These are phyloP conservation scores for Heptranchias perlo DNA, from an alignment of 2,113 vertebrate genomes.

Conservation along the genomic window DNA sequence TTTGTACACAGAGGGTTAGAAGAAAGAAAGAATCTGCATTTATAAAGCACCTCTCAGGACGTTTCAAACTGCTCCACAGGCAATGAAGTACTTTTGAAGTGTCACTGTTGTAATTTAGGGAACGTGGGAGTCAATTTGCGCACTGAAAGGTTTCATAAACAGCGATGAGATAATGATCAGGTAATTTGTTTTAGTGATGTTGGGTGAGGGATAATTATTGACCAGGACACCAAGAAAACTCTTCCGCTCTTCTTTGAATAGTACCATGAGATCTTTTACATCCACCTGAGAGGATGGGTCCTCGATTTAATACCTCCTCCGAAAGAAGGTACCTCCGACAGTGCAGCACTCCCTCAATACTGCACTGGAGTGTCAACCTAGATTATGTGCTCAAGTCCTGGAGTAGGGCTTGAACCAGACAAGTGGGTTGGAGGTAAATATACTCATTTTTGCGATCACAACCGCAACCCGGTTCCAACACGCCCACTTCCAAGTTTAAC, in stretches of 20 bases:
- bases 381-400: neutral
- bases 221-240: neutral
- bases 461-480: no score
- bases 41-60: neutral
- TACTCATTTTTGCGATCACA: no score
- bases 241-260: neutral
- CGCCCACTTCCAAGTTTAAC: no score
- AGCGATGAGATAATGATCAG: neutral
- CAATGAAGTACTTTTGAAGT: neutral
- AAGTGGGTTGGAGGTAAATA: no score
- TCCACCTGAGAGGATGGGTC: neutral
- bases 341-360: neutral
- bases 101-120: neutral
- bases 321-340: neutral
- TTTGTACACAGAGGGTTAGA: neutral
- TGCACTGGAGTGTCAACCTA: neutral
- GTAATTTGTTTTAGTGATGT: neutral
- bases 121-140: neutral
- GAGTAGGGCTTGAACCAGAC: neutral
- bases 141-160: neutral
- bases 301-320: neutral
- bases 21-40: neutral
- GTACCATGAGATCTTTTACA: neutral
- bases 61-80: neutral
- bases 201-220: neutral